These are phyloP conservation scores for Nowickia ferox DNA, from an alignment of 2,888 invertebrate species.

Conservation along the genomic window DNA sequence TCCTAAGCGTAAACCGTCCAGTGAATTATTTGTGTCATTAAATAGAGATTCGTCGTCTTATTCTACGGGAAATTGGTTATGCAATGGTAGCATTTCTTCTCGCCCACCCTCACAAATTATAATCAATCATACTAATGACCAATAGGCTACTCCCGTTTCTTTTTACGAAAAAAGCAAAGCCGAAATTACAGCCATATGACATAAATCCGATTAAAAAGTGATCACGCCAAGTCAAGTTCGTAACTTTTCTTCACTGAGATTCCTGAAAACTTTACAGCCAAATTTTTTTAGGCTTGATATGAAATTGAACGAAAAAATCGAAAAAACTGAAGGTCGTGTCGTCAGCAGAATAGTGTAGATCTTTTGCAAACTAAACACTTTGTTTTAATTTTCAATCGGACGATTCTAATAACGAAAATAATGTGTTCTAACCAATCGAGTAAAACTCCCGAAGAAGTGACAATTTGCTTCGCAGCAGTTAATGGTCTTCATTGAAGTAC, in stretches of 20 bases:
- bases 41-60: slow-evolving; percentile 63
- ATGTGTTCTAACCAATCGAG: slow-evolving; percentile 89
- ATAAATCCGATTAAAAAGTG: slow-evolving; percentile 73
- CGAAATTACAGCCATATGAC: slow-evolving; percentile 52
- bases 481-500: slow-evolving; percentile 76
- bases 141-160: slow-evolving; percentile 86
- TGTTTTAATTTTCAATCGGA: slow-evolving; percentile 88
- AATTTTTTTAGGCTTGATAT: slow-evolving; percentile 81
- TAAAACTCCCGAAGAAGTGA: slow-evolving; percentile 83
- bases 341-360: no score
- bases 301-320: slow-evolving; percentile 53
- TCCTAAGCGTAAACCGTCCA: slow-evolving; percentile 86
- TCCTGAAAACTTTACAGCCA: slow-evolving; percentile 78
- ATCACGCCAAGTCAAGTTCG: slow-evolving; percentile 78
- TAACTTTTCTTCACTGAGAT: slow-evolving; percentile 80
- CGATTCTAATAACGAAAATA: slow-evolving; percentile 85
- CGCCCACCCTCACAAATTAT: slow-evolving; percentile 81
- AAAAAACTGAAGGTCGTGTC: no score
- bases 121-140: slow-evolving; percentile 83
- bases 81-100: slow-evolving; percentile 77
- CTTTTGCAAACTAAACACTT: slow-evolving; percentile 94
- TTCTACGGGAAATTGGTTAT: slow-evolving; percentile 72
- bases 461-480: slow-evolving; percentile 80
- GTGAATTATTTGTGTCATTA: slow-evolving; percentile 43
- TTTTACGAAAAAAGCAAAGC: slow-evolving; percentile 84